Percentiles rank a stretch among this genome's conserved stretches.
Conservation (phyloP, 1,140 invertebrate species). For the Ctenoplectra terminalis region DNA sequence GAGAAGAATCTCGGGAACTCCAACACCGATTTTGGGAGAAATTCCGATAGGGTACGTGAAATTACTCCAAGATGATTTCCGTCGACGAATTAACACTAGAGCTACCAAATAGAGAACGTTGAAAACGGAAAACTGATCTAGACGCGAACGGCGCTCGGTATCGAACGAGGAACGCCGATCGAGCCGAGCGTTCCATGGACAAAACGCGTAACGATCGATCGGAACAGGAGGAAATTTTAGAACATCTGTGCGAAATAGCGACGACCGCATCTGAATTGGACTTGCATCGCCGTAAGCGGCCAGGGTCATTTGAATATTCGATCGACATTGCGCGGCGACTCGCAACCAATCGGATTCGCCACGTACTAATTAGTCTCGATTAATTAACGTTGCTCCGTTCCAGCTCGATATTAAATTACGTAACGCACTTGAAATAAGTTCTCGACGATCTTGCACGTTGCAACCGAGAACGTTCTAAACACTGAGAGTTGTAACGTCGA, state of each 20-base stretch:
- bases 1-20: not conserved
- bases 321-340: not conserved
- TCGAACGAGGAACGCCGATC: not conserved
- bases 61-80: not conserved
- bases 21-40: not conserved
- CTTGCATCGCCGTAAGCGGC: not conserved
- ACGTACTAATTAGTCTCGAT: conserved; percentile 69
- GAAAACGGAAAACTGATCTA: conserved; percentile 4
- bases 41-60: not conserved
- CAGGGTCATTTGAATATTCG: conserved; percentile 35
- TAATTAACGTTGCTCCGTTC: conserved; percentile 69
- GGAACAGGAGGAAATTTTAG: not conserved
- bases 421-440: conserved; percentile 28
- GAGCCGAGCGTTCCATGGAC: not conserved
- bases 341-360: conserved; percentile 30
- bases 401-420: conserved; percentile 69
- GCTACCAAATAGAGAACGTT: not conserved
- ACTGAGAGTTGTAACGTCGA: no score
- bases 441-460: not conserved
- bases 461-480: no score
- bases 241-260: conserved; percentile 22
- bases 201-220: not conserved
- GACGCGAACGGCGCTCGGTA: no score
- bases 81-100: not conserved
- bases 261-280: not conserved